phyloP scores from a whole-genome alignment of 1,140 invertebrate species.

The Trypoxylus dichotomus region DNA sequence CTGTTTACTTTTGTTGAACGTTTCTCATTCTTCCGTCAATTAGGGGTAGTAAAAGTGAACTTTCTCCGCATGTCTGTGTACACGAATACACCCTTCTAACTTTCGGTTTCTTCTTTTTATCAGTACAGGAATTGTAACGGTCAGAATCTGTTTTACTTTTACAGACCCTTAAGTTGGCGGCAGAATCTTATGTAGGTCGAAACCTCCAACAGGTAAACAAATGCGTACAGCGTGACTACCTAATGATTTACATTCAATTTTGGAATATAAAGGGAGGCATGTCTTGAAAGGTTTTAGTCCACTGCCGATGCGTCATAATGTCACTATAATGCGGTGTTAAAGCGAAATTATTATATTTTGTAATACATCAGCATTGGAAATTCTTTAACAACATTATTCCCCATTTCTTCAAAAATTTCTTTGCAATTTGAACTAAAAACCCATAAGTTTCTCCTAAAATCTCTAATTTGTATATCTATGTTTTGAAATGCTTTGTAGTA shows the following conservation, averaged over 20 bases:
- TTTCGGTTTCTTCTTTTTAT: conserved; percentile 14
- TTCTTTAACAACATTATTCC: too few relatives aligned
- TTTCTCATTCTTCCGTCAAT: conserved; percentile 16
- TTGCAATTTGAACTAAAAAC: too few relatives aligned
- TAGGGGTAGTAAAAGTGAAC: background rate
- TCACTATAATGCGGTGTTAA: too few relatives aligned
- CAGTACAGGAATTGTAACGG: background rate
- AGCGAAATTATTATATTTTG: too few relatives aligned
- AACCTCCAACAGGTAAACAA: background rate
- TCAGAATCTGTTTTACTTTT: background rate
- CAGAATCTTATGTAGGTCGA: background rate
- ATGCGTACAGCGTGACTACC: background rate
- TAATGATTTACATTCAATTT: background rate
- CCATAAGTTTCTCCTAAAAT: too few relatives aligned
- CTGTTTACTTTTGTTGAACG: background rate
- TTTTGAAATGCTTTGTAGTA: too few relatives aligned
- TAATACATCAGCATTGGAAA: too few relatives aligned
- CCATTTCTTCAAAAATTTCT: too few relatives aligned
- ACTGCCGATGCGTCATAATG: too few relatives aligned
- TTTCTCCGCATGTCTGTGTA: background rate
- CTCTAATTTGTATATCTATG: too few relatives aligned
- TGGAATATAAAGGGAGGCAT: too few relatives aligned
- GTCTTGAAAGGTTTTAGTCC: too few relatives aligned
- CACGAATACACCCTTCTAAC: background rate
- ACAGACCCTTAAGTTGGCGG: background rate